Base-by-base conservation (phyloP, 2,888 invertebrate genomes). In the Parnassius glacialis region DNA sequence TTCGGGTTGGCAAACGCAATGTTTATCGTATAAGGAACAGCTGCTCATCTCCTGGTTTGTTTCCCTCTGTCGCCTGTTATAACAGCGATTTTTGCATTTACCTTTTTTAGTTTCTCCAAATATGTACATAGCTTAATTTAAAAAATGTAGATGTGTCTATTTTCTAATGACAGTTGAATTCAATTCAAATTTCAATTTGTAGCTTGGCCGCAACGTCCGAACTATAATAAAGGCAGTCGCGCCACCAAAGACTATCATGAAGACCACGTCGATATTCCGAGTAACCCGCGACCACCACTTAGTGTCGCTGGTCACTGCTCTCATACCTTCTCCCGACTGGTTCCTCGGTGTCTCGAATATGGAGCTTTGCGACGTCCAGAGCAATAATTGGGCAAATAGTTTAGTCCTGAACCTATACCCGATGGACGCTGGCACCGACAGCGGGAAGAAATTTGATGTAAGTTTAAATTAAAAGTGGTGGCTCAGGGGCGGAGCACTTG, bases 361-460 rank as follows among this genome's bases (percentile, higher is more conserved):
- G 60, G 97, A 99, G 79, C 91, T 99, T 2, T 99, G 99, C 74
- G 92, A 95, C 20, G 84, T 90, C 9, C 95, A 96, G 77, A 97
- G 97, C 0, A 74, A 77, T 0, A 69, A 70, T 7, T 99, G 99
- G 99, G 92, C 95, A 5, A 94, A 95, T 54, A 93, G 94, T 61
- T 88, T 96, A 62, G 94, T 93, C 5, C 92, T 98, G 47, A 97
- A 98, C 85, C 91, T 99, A 12, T 97, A 95, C 78, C 98, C 99
- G 0, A 96, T 96, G 89, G 99, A 99, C 85, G 98, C 98, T 52
- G 99, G 99, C 0, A 98, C 98, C 0, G 99, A 99, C 75, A 94
- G 94, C 74, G 99, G 99, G 1, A 93, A 96, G 25, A 95, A 95
- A 9, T 99, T 99, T 78, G 95, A 96, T 93, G 96, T 96, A 79